Percentiles rank a stretch among this genome's conserved stretches.
These are phyloP conservation scores for Sycophila texana DNA, from an alignment of 2,888 invertebrate genomes.

Conservation along the genomic window DNA sequence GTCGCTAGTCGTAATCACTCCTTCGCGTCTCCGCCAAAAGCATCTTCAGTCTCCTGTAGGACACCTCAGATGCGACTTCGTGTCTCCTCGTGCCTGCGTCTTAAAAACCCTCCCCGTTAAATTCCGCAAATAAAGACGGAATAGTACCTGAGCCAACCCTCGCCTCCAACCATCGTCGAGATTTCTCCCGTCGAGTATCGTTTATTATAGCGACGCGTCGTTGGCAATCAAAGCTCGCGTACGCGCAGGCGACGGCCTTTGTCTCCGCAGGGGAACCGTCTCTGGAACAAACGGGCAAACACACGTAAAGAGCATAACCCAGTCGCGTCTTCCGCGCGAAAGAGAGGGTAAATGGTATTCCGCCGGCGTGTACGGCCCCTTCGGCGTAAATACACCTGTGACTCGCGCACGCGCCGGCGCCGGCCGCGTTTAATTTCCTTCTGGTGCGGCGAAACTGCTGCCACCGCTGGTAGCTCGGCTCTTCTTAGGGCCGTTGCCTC, in stretches of 20 bases:
- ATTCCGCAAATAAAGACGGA: not conserved
- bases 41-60: no score
- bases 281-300: conserved; percentile 48
- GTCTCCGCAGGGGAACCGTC: conserved; percentile 36
- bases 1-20: no score
- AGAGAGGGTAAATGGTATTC: conserved; percentile 24
- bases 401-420: conserved; percentile 7
- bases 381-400: conserved; percentile 43
- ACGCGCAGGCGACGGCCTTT: conserved; percentile 14
- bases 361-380: not conserved
- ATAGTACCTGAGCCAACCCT: not conserved
- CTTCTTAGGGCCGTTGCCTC: not conserved
- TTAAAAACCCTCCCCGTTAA: not conserved
- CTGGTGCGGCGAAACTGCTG: not conserved
- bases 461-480: not conserved
- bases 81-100: no score
- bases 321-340: not conserved
- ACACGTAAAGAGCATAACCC: conserved; percentile 43
- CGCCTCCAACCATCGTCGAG: not conserved
- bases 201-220: conserved; percentile 28
- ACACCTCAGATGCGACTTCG: no score
- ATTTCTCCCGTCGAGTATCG: not conserved
- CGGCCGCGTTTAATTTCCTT: conserved; percentile 44
- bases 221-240: conserved; percentile 24
- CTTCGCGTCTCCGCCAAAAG: no score